Base-by-base conservation (phyloP, 2,113 vertebrate species). In the Crotalus helleri region DNA sequence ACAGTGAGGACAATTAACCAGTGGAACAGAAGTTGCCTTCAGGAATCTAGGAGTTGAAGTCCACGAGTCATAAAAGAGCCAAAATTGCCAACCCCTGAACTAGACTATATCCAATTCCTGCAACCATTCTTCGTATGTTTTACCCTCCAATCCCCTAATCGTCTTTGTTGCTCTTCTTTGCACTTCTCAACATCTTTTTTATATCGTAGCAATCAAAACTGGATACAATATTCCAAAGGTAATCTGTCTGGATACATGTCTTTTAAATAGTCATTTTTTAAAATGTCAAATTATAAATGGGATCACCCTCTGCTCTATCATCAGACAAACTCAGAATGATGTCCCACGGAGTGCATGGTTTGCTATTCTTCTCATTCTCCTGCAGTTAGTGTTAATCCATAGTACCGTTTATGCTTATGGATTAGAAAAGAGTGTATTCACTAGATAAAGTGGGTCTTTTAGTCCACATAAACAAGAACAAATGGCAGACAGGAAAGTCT, bases 381-480 rank as follows among this genome's bases (percentile, higher is more conserved):
- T 92, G 23, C 81, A 61, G 15, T 33, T 91, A 23, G 57, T 86
- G 69, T 85, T 89, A 94, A 49, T 85, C 88, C 33, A 93, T 24
- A 94, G 91, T 93, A 92, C 92, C 93, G 94, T 93, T 93, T 93
- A 26, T 19, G 23, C 33, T 57, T 93, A 93, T 96, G 93, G 96
- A 96, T 96, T 96, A 93, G 89, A 96, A 86, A 88, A 95, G 90
- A 8, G 58, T 94, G 95, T 94, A 94, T 95, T 94, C 93, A 95
- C 92, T n/a, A 90, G 95, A 92, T 94, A 95, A 95, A 91, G 95
- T 19, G 61, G 44, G 85, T 87, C 91, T 94, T 81, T 92, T 17
- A 95, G 95, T 95, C 96, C 95, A 96, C 24, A 94, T 55, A 94
- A 96, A 95, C 92, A 94, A 95, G 95, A 91, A 87, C 94, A 96